A percentile compares a stretch with the other conserved stretches of the same genome.
phyloP scores from a whole-genome alignment of 2,797 vertebrate genomes.

The Periophthalmus magnuspinnatus region DNA sequence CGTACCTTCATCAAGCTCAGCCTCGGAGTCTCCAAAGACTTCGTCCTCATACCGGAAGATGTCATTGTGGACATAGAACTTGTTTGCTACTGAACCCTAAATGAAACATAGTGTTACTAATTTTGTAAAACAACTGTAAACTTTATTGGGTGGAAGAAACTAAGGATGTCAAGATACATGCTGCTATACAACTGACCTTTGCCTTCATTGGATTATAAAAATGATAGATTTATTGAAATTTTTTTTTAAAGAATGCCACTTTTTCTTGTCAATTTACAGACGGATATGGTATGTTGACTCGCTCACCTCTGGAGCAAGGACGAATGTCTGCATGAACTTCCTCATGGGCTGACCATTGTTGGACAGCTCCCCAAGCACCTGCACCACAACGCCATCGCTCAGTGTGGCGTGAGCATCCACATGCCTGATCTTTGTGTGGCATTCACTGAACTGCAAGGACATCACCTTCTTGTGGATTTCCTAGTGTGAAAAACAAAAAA shows the following conservation, averaged over 20 bases:
- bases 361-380: constrained; percentile 96
- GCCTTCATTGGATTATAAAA: neutral
- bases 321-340: constrained; percentile 99
- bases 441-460: constrained; percentile 97
- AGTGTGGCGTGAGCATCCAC: constrained; percentile 96
- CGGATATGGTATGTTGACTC: neutral
- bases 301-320: constrained; percentile 94
- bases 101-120: neutral
- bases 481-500: constrained; percentile 55
- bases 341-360: constrained; percentile 96
- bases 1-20: constrained; percentile 92
- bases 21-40: constrained; percentile 97
- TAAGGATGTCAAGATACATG: neutral
- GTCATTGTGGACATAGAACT: constrained; percentile 99
- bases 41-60: constrained; percentile 99
- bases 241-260: too few species aligned
- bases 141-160: neutral
- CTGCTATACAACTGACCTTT: neutral
- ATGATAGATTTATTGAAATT: neutral
- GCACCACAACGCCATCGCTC: constrained; percentile 94
- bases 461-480: constrained; percentile 99
- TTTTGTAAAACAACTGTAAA: neutral
- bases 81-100: constrained; percentile 97
- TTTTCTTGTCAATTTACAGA: too few species aligned
- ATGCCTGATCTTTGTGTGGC: constrained; percentile 97